phyloP scores from a whole-genome alignment of 2,888 invertebrate species.

The Drosophila leonis region DNA sequence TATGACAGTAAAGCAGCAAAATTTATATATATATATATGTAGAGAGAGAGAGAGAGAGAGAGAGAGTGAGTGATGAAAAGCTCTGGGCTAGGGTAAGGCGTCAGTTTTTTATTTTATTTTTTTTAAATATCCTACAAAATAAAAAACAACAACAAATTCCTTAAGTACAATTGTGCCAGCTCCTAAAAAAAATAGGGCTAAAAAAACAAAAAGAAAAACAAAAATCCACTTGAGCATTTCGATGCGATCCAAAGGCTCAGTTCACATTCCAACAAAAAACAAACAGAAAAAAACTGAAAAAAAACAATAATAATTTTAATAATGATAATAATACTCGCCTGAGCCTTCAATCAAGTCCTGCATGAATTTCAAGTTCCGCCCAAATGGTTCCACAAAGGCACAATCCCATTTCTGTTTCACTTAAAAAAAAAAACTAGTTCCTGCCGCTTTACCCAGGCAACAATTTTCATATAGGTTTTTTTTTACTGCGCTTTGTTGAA shows the following conservation, averaged over 20 bases:
- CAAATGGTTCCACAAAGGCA: constrained; percentile 26
- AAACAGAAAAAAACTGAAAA: background rate
- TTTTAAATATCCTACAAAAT: background rate
- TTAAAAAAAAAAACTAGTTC: constrained; percentile 24
- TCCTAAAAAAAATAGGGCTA: constrained; percentile 12
- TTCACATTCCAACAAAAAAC: constrained; percentile 15
- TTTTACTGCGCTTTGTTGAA: constrained; percentile 1
- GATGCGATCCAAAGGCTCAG: constrained; percentile 14
- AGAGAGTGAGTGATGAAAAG: background rate
- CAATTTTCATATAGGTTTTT: constrained; percentile 13
- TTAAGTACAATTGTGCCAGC: constrained; percentile 24
- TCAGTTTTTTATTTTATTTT: constrained; percentile 3
- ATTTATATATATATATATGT: background rate
- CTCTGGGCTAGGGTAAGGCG: constrained; percentile 25
- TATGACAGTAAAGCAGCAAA: background rate
- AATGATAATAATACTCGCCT: constrained; percentile 17
- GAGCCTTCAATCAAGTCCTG: constrained; percentile 5
- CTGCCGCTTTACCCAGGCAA: constrained; percentile 32
- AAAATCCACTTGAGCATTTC: constrained; percentile 4
- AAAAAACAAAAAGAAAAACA: background rate
- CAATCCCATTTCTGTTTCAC: constrained; percentile 6
- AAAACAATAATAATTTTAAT: constrained; percentile 4
- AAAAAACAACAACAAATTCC: background rate
- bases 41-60: background rate
- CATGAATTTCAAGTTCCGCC: constrained; percentile 10